A percentile compares a stretch with the other conserved stretches of the same genome.
These are phyloP conservation scores for Sarcophaga variegata DNA, from an alignment of 2,888 invertebrate genomes.

Conservation along the genomic window DNA sequence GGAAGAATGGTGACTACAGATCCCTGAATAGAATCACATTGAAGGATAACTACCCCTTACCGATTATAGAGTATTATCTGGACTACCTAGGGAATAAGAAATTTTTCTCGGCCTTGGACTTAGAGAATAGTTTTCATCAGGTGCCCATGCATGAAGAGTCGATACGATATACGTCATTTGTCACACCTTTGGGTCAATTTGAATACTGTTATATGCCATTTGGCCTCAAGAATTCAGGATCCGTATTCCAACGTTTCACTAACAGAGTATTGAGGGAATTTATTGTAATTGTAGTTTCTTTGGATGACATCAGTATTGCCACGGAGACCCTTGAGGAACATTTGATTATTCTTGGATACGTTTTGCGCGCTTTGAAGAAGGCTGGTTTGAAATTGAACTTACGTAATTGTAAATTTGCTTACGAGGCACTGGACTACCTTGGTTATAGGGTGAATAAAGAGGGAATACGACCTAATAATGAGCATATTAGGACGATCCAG, in stretches of 20 bases:
- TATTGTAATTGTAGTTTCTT: background rate
- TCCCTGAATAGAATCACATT: too few relatives aligned
- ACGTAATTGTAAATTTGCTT: conserved; percentile 29
- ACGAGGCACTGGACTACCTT: conserved; percentile 5
- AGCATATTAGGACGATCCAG: conserved; percentile 8
- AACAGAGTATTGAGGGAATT: background rate
- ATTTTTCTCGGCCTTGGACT: background rate
- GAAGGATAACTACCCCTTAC: too few relatives aligned
- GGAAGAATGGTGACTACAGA: background rate
- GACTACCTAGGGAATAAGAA: background rate
- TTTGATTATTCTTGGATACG: background rate
- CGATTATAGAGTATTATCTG: background rate
- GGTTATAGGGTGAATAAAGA: conserved; percentile 19
- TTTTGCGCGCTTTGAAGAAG: background rate
- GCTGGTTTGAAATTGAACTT: conserved; percentile 1
- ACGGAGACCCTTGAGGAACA: conserved; percentile 9
- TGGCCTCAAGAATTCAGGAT: background rate
- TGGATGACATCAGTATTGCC: background rate
- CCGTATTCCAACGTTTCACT: background rate
- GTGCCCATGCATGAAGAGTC: too few relatives aligned
- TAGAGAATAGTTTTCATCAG: too few relatives aligned
- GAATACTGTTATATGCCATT: too few relatives aligned
- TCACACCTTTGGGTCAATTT: too few relatives aligned
- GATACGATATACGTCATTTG: too few relatives aligned
- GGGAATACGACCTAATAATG: conserved; percentile 24